Conservation (phyloP, 2,113 vertebrate species). For the Rhegmatorhina hoffmannsi region DNA sequence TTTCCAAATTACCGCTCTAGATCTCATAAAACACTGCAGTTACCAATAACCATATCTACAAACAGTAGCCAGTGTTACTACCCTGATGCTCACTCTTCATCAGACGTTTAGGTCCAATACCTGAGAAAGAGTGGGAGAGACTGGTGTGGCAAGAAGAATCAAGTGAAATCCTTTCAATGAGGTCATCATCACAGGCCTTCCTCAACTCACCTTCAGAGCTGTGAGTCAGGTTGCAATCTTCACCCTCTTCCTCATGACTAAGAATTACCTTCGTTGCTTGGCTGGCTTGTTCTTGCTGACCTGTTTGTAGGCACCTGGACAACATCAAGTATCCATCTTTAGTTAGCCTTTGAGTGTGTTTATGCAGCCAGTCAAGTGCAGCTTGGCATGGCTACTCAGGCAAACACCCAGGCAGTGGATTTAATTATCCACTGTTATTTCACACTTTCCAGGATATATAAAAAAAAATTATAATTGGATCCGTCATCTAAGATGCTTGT, state of each 20-base stretch:
- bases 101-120: not conserved
- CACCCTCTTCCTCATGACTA: conserved; percentile 58
- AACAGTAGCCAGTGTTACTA: not conserved
- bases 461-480: not conserved
- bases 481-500: not conserved
- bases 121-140: conserved; percentile 21
- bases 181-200: not conserved
- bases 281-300: conserved; percentile 65
- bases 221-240: conserved; percentile 8
- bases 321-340: not conserved
- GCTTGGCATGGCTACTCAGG: not conserved
- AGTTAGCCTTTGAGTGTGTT: not conserved
- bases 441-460: not conserved
- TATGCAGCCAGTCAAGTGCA: not conserved
- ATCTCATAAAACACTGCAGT: not conserved
- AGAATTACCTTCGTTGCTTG: conserved; percentile 70
- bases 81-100: accelerated
- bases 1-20: not conserved
- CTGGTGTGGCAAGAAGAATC: conserved; percentile 64
- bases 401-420: not conserved
- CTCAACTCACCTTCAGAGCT: conserved; percentile 50
- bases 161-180: conserved; percentile 44
- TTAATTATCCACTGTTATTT: not conserved
- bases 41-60: not conserved
- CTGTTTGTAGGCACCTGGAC: conserved; percentile 74